Evolutionary conservation across 2,888 invertebrate genomes (phyloP).

Genomic region (Heliconius charithonia): DNA sequence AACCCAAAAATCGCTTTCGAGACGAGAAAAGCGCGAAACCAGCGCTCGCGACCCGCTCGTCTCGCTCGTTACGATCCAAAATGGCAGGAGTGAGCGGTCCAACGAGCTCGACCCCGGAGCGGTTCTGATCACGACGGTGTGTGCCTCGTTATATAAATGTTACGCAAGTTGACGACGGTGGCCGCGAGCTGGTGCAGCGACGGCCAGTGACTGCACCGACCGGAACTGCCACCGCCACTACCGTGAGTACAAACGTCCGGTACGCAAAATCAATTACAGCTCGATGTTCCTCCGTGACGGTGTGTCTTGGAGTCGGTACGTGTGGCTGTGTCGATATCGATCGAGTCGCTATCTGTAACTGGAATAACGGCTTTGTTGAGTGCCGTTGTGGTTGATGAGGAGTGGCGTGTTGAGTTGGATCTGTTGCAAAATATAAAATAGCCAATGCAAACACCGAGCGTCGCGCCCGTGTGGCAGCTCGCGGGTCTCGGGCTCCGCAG

Average conservation of each 20-base stretch:
- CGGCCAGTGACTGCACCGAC: conserved; percentile 62
- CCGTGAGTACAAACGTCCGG: conserved; percentile 64
- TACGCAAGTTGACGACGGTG: conserved; percentile 77
- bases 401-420: conserved; percentile 22
- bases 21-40: conserved; percentile 36
- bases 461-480: conserved; percentile 58
- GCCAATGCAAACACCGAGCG: conserved; percentile 32
- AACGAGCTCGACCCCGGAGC: conserved; percentile 62
- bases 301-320: conserved; percentile 37
- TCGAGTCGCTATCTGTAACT: conserved; percentile 63
- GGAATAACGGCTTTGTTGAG: conserved; percentile 55
- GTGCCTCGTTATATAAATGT: conserved; percentile 79
- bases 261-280: conserved; percentile 47
- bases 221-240: conserved; percentile 55
- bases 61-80: conserved; percentile 63
- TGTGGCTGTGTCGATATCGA: conserved; percentile 75
- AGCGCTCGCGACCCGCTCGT: conserved; percentile 48
- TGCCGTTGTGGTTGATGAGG: conserved; percentile 43
- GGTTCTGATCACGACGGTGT: conserved; percentile 63
- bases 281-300: conserved; percentile 35
- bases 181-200: conserved; percentile 66
- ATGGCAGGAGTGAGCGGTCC: conserved; percentile 70
- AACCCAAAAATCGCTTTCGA: conserved; percentile 49
- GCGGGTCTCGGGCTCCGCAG: conserved; percentile 44
- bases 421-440: conserved; percentile 29